Base-by-base conservation (phyloP, 1,140 invertebrate species). In the Belonocnema kinseyi region DNA sequence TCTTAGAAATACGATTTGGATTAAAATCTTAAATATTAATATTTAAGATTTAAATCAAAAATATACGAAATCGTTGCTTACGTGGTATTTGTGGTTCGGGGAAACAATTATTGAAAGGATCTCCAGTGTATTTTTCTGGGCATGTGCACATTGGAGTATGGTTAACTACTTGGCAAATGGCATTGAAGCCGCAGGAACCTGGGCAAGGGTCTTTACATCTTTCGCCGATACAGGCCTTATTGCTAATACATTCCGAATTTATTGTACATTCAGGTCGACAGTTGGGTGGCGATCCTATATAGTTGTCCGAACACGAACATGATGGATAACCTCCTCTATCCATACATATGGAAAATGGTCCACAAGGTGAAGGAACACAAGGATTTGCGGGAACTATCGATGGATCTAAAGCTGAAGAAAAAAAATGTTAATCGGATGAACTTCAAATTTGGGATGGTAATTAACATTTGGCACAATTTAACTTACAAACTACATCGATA, bases 161-260 rank as follows among this genome's bases (percentile, higher is more conserved):
- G 83, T 93, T 93, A 17, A 93, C 84, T 10, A 93, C 92, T 80
- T 80, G 88, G 82, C 94, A 94, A 10, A 89, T 80, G 21, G 95
- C 93, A 83, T 93, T 93, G 46, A 88, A 87, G 61, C 95, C 95
- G 90, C 95, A 96, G n/a, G 94, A 94, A 51, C 95, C 94, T 56
- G 93, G 91, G 88, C 95, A 96, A 14, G 95, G 95, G 87, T 96
- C 94, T 85, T 92, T 91, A 88, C 95, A 96, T 89, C 94, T 95
- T 85, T 94, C 92, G 82, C 93, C 93, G 50, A 95, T 93, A 88
- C 95, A 97, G 53, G 95, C 94, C 85, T 94, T 91, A 82, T 94
- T 93, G 74, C 93, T 93, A 6, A 93, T 88, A 88, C 96, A 97
- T 86, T 97, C 95, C n/a, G 93, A 92, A 85, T 96, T 94, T 2